phyloP scores from a whole-genome alignment of 2,888 invertebrate genomes.

The Agrotis segetum region DNA sequence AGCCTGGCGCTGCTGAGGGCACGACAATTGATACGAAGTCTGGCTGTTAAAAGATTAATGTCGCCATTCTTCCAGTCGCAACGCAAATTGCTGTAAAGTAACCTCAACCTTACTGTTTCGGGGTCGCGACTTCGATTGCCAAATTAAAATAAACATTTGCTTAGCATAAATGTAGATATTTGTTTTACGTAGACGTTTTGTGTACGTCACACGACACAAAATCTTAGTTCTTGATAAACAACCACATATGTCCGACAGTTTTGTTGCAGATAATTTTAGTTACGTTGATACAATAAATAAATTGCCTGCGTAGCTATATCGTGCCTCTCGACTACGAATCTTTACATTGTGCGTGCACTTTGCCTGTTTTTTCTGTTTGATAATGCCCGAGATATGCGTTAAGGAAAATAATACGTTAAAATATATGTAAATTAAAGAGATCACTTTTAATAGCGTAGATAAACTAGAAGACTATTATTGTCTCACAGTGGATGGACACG shows the following conservation, averaged over 20 bases:
- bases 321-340: background rate
- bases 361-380: background rate
- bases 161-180: constrained; percentile 30
- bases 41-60: too few species aligned
- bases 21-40: too few species aligned
- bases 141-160: constrained; percentile 34
- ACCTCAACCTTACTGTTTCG: background rate
- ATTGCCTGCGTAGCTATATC: background rate
- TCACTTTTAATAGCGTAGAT: constrained; percentile 70
- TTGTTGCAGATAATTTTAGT: background rate
- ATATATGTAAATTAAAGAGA: constrained; percentile 55
- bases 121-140: constrained; percentile 32
- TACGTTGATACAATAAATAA: background rate
- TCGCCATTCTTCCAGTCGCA: too few species aligned
- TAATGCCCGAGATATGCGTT: constrained; percentile 8
- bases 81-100: too few species aligned
- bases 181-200: constrained; percentile 23
- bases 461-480: constrained; percentile 67
- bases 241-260: constrained; percentile 1
- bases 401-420: constrained; percentile 3
- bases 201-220: constrained; percentile 12
- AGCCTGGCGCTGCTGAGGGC: too few species aligned
- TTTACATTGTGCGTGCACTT: background rate
- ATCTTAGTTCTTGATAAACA: constrained; percentile 19
- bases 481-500: constrained; percentile 62